phyloP scores from a whole-genome alignment of 2,797 vertebrate species.

The Rhabdophis nuchalis region DNA sequence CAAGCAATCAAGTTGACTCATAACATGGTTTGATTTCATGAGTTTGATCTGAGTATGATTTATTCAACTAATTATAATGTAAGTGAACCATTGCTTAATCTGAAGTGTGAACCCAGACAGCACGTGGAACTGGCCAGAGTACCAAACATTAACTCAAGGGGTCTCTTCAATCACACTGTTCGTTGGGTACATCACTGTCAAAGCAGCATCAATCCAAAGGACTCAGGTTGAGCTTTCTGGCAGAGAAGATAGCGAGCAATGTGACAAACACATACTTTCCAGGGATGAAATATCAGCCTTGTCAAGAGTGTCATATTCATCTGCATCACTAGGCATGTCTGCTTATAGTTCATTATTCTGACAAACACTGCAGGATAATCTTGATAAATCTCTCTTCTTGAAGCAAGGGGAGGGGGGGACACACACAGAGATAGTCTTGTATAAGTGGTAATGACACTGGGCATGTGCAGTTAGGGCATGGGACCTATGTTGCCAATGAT shows the following conservation, averaged over 20 bases:
- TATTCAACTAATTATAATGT: not conserved
- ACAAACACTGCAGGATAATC: not conserved
- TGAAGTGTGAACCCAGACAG: not conserved
- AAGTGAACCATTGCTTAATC: not conserved
- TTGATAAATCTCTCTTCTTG: not conserved
- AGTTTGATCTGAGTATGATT: not conserved
- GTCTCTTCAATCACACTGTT: not conserved
- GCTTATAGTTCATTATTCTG: not conserved
- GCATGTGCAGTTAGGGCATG: not conserved
- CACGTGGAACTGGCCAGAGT: not conserved
- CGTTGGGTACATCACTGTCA: not conserved
- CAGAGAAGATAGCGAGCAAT: not conserved
- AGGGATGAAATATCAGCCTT: not conserved
- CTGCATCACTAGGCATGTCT: not conserved
- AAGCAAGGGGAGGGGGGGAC: not conserved
- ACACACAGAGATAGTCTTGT: not conserved
- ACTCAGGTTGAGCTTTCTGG: not conserved
- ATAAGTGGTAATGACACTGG: not conserved
- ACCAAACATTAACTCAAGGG: not conserved
- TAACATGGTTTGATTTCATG: not conserved
- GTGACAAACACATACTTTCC: not conserved
- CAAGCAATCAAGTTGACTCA: not conserved
- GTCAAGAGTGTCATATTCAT: not conserved
- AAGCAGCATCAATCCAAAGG: not conserved
- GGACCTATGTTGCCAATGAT: not conserved